Base-by-base conservation (phyloP, 2,888 invertebrate genomes). In the Teleogryllus oceanicus region DNA sequence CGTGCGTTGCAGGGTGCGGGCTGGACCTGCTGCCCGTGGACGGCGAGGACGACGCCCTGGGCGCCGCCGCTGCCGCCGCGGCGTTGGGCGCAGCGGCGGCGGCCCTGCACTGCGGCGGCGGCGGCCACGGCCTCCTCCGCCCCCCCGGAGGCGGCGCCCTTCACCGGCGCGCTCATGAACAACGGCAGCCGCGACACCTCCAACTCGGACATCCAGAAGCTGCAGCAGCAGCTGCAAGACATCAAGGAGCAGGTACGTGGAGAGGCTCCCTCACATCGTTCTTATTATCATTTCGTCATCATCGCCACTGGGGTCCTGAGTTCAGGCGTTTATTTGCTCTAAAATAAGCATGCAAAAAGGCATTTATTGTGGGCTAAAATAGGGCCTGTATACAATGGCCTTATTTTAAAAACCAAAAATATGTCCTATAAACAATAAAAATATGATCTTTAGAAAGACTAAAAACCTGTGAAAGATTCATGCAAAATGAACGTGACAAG, bases 151-250 rank as follows among this genome's bases (percentile, higher is more conserved):
- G 80, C 77, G 11, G 79, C 78, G 49, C 51, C 79, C 49, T 51
- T 81, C 20, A 79, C 81, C 21, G 88, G 87, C 83, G 88, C 88
- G 16, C 85, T 91, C 78, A 90, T 91, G 90, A 92, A 92, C 85
- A 92, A 92, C 85, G 92, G 92, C 51, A 91, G 91, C 83, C 89
- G 92, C 83, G 92, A 93, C 86, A 91, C 91, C 82, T 90, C 90
- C 81, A 88, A 88, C 80, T 92, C 91, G 81, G 97, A 98, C 87
- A 94, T 98, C 80, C 94, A 95, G 86, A 96, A 96, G 86, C 88
- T 96, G 76, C 95, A 96, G 86, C 97, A 98, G 86, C 98, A 98
- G 86, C 88, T 99, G 82, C 97, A 98, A 87, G 98, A 98, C 86
- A 98, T 98, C 85, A 98, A 97, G 86, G 98, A 98, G 88, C 97